phyloP scores from a whole-genome alignment of 2,888 invertebrate genomes.

The Eurois occulta region DNA sequence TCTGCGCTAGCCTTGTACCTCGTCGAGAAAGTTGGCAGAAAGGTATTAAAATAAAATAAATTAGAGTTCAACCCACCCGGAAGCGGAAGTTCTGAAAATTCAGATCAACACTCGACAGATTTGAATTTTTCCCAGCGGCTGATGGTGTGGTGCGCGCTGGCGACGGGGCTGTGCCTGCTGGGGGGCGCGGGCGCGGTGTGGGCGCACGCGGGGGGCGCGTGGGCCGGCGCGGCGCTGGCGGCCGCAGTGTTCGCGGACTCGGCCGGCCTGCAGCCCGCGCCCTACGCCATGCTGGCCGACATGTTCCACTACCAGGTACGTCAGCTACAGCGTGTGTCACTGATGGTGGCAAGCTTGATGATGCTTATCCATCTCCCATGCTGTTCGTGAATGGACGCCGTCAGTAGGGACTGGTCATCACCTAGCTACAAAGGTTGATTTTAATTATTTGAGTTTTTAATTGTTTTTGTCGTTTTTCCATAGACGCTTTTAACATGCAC shows the following conservation, averaged over 20 bases:
- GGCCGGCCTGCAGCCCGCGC: conserved; percentile 81
- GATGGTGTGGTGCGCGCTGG: conserved; percentile 73
- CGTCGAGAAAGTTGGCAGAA: conserved; percentile 79
- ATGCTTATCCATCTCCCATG: not conserved
- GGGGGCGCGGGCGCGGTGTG: conserved; percentile 62
- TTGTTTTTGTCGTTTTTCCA: not conserved
- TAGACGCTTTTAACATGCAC: too few relatives aligned
- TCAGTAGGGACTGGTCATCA: not conserved
- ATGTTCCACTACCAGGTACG: conserved; percentile 82
- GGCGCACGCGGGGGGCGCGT: conserved; percentile 60
- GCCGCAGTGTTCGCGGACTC: conserved; percentile 81
- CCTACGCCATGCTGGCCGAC: conserved; percentile 82
- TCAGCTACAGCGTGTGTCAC: not conserved
- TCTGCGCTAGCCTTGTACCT: conserved; percentile 77
- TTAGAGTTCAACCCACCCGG: too few relatives aligned
- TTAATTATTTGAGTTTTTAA: not conserved
- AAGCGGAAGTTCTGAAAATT: not conserved
- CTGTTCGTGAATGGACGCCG: not conserved
- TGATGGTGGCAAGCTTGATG: not conserved
- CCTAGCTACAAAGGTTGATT: not conserved
- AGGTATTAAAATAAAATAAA: conserved; percentile 67
- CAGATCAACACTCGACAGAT: not conserved
- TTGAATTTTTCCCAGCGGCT: conserved; percentile 71
- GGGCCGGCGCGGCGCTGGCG: conserved; percentile 76
- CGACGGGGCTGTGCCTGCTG: conserved; percentile 65